A percentile compares a stretch with the other conserved stretches of the same genome.
phyloP scores from a whole-genome alignment of 1,140 invertebrate genomes.

The Sesamia nonagrioides region DNA sequence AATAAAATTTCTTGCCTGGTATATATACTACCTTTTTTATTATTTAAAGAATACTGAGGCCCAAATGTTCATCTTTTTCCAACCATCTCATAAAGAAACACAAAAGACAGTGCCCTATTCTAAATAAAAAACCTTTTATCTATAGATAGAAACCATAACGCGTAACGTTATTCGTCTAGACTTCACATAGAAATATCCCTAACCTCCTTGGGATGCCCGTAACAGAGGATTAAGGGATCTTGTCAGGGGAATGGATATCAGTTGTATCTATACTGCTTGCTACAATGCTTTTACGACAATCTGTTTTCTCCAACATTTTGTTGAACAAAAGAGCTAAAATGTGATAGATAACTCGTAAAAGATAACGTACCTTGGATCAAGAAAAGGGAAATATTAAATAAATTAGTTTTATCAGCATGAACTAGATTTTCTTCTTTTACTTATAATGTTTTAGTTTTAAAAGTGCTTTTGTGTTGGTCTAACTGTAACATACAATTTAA shows the following conservation, averaged over 20 bases:
- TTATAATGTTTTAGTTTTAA: too few species aligned
- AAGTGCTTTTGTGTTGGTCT: too few species aligned
- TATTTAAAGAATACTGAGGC: too few species aligned
- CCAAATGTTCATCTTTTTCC: too few species aligned
- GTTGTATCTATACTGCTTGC: constrained; percentile 4
- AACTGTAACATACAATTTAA: too few species aligned
- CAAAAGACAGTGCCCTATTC: background rate
- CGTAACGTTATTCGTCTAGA: constrained; percentile 9
- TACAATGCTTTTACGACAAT: constrained; percentile 17
- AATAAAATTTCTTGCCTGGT: too few species aligned
- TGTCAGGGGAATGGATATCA: constrained; percentile 4
- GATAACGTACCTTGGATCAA: background rate
- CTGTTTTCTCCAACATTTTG: background rate
- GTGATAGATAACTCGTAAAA: background rate
- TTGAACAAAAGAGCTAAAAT: background rate
- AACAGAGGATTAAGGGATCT: constrained; percentile 14
- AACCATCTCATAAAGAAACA: background rate
- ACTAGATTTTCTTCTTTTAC: too few species aligned
- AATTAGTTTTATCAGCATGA: background rate
- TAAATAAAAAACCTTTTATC: background rate
- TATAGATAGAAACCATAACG: background rate
- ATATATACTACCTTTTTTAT: too few species aligned
- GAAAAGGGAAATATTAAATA: background rate
- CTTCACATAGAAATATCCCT: constrained; percentile 17
- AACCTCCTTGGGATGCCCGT: constrained; percentile 6